Percentiles rank a stretch among this genome's conserved stretches.
Evolutionary conservation across 2,888 invertebrate species (phyloP).

Genomic region (Leucozona laternaria): DNA sequence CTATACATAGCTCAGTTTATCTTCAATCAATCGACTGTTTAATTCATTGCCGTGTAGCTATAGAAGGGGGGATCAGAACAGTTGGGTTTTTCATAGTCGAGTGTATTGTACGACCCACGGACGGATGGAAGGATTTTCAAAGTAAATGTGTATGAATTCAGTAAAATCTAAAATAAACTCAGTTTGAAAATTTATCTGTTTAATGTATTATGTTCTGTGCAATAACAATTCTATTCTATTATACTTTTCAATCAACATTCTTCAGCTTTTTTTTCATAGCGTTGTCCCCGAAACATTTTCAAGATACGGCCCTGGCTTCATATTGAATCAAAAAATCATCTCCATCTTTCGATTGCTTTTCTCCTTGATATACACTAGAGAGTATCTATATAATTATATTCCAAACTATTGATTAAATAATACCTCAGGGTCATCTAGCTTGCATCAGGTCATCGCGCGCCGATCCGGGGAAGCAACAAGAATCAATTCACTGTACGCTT

Average conservation of each 20-base stretch:
- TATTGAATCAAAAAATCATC: constrained; percentile 6
- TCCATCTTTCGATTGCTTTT: not conserved
- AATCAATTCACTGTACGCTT: constrained; percentile 39
- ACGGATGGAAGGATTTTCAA: no score
- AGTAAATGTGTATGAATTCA: no score
- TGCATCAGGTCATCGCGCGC: constrained; percentile 45
- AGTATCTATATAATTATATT: no score
- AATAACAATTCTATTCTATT: no score
- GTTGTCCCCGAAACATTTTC: not conserved
- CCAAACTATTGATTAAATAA: constrained; percentile 28
- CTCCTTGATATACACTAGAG: not conserved
- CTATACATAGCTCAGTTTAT: not conserved
- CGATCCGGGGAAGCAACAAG: constrained; percentile 29
- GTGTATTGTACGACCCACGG: no score
- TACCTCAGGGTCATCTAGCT: constrained; percentile 27
- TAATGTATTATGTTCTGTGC: no score
- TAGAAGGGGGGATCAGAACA: not conserved
- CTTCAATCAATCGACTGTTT: not conserved
- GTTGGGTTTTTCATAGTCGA: no score
- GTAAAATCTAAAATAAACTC: no score
- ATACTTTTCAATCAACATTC: not conserved
- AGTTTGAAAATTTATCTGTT: no score
- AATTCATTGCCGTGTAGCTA: not conserved
- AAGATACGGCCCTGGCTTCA: not conserved
- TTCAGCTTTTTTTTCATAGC: not conserved